Evolutionary conservation across 2,888 invertebrate species (phyloP).

Genomic region (Fragum sueziense): DNA sequence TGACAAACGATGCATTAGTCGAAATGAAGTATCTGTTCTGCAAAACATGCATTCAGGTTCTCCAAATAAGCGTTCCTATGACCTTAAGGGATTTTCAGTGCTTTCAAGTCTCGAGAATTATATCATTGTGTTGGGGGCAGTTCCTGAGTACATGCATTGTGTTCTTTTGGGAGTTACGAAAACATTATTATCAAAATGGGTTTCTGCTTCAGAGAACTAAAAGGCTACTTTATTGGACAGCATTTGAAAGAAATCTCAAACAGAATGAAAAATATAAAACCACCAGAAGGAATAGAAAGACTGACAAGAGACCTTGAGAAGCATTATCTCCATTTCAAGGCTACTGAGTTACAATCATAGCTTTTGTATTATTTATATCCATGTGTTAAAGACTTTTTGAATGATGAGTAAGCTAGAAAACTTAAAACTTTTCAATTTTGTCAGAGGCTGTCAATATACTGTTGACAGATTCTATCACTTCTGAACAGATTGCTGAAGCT

Average conservation of each 20-base stretch:
- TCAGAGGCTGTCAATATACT: slow-evolving; percentile 29
- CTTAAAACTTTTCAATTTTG: slow-evolving; percentile 21
- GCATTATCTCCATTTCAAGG: too few species aligned
- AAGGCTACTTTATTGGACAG: slow-evolving; percentile 28
- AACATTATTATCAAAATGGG: slow-evolving; percentile 22
- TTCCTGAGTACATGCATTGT: slow-evolving; percentile 10
- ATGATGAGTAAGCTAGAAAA: slow-evolving; percentile 10
- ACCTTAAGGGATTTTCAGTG: slow-evolving; percentile 40
- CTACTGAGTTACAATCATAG: too few species aligned
- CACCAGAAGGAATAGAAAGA: too few species aligned
- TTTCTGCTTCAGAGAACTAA: slow-evolving; percentile 24
- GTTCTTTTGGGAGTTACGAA: slow-evolving; percentile 40
- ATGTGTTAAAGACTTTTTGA: slow-evolving; percentile 26
- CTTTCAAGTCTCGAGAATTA: slow-evolving; percentile 8
- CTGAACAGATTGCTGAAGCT: slow-evolving; percentile 19
- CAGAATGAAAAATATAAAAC: slow-evolving; percentile 20
- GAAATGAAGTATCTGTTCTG: slow-evolving; percentile 19
- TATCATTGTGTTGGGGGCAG: slow-evolving; percentile 26
- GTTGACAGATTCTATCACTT: slow-evolving; percentile 16
- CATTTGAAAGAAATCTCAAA: slow-evolving; percentile 31
- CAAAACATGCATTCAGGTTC: slow-evolving; percentile 18
- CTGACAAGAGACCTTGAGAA: too few species aligned
- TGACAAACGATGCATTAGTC: neutral
- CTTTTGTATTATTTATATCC: slow-evolving; percentile 33
- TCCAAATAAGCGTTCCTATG: slow-evolving; percentile 18